Evolutionary conservation across 2,888 invertebrate species (phyloP), one percentile per base, ranked within the genome.

Genomic region (Drosophila basisetae): DNA sequence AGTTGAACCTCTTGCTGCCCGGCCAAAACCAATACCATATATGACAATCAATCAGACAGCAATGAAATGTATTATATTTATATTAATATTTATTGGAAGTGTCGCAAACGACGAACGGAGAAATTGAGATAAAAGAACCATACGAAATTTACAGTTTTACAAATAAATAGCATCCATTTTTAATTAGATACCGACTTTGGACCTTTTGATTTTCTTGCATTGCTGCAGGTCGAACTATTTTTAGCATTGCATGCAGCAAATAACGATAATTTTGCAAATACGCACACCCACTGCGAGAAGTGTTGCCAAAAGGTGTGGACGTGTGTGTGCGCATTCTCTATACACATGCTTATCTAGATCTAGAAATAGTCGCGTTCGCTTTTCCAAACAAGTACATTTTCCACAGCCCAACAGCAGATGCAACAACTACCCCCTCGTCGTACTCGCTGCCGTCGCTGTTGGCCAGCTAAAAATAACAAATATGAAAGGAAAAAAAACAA

Each of bases 71-170:
- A 86, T 86, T 86, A 86, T 80, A 80, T 84, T 71, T 77, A 80
- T 85, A 90, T 84, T 88, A 78, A 84, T 88, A 84, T 90, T 84
- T 89, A 89, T 90, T 86, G 90, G 90, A 84, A 75, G 82, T 69
- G 84, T 82, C 77, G 64, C 73, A 55, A 28, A 59, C 68, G 84
- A 84, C 80, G 84, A 69, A 72, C 63, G 90, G 68, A 77, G 84
- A 80, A 82, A 72, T 83, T 70, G 63, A 83, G 83, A 81, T 70
- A 68, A 73, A 82, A 71, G 50, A 79, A 73, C 72, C 68, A 75
- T 71, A 68, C 78, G 62, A 90, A 86, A 85, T 89, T 81, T 88
- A 90, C 78, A 90, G 83, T 84, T 72, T 74, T 84, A 84, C 82
- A 82, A 84, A 87, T 82, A 83, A 80, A 76, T 85, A 86, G 89